Base-by-base conservation (phyloP, 1,140 invertebrate genomes). In the Drosophila tristis region DNA sequence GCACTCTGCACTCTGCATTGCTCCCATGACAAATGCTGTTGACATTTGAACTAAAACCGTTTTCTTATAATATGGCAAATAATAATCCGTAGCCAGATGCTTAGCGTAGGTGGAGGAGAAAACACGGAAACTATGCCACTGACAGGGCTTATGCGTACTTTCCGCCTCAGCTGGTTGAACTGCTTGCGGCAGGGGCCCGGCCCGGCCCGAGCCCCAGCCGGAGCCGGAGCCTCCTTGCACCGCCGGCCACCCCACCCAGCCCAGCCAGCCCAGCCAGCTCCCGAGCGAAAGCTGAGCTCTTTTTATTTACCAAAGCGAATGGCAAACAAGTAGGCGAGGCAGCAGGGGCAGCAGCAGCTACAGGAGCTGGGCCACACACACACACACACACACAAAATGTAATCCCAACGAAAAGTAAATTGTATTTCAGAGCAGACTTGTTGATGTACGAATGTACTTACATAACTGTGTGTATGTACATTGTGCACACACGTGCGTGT, bases 31-130 rank as follows among this genome's bases (percentile, higher is more conserved):
- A 79, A 84, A 84, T 85, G 82, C 78, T 86, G 82, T 86, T 86
- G 82, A 86, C 82, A 86, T 86, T 86, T 86, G 82, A 86, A 86
- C 82, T 86, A 87, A 86, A 82, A 74, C 82, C 84, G 82, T 87
- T 86, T 85, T 89, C 82, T 73, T 86, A 78, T 82, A 86, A 82
- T 86, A 86, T 86, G 78, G 82, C 82, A 87, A 87, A 87, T 82
- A 86, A 86, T 86, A 87, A 86, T 87, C 82, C 82, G 70, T 62
- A 73, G 81, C 77, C 70, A 81, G 79, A 82, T 84, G 79, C 80
- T 82, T 87, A 72, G 84, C 72, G 65, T 47, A 42, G 13, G 31
- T 2, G 31, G 5, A 73, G 42, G 49, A n/a, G 31, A 57, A 74
- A 64, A 74, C 70, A 64, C 62, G 82, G 63, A 86, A 86, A 86